These are phyloP conservation scores for Neodiprion virginianus DNA, from an alignment of 1,140 invertebrate species.

Conservation along the genomic window DNA sequence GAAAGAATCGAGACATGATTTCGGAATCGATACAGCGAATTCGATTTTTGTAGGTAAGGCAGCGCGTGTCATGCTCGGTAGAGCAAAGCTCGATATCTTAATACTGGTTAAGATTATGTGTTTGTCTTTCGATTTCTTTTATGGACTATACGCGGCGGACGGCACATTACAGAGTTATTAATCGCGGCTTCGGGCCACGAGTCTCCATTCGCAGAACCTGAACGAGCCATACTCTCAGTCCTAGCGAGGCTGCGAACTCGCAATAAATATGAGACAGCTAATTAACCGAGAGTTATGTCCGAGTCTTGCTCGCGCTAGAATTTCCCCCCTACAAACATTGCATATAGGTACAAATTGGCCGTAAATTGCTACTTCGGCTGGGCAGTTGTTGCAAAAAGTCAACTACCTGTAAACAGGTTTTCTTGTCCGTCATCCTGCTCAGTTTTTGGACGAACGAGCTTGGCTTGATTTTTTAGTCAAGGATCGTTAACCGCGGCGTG, in stretches of 20 bases:
- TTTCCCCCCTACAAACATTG: neutral
- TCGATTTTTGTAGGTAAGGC: neutral
- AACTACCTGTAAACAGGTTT: no score
- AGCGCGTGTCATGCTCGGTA: neutral
- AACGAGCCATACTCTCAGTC: neutral
- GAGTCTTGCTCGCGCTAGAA: neutral
- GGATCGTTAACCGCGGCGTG: no score
- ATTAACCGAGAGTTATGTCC: neutral
- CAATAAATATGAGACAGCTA: slow-evolving; percentile 1
- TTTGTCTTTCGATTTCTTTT: neutral
- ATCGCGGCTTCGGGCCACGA: neutral
- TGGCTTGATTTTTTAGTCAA: no score
- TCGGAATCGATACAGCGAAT: neutral
- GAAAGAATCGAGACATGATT: slow-evolving; percentile 21
- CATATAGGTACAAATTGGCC: neutral
- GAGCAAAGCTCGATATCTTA: neutral
- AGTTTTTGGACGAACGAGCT: no score
- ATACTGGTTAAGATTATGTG: neutral
- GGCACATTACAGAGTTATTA: neutral
- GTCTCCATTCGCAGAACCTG: neutral
- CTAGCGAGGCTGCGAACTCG: neutral
- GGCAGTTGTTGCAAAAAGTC: no score
- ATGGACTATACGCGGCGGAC: neutral
- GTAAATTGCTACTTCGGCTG: neutral
- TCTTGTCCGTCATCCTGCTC: no score